Conservation (phyloP, 92 coral and sea anemone genomes). For the Bergia puertoricense region DNA sequence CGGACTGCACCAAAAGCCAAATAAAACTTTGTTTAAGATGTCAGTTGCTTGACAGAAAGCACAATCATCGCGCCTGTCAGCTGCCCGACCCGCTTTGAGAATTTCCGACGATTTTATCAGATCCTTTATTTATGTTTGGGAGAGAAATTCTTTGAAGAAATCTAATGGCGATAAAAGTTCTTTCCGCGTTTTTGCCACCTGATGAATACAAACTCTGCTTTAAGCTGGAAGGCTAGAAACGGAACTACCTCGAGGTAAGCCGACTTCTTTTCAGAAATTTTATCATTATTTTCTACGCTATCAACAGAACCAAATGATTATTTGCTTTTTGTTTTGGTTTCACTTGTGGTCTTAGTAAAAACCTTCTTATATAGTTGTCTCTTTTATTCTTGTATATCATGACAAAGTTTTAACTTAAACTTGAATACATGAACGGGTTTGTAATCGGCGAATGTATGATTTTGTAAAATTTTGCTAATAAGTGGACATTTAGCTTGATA, state of each 20-base stretch:
- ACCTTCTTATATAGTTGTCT: not conserved
- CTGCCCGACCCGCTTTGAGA: slow-evolving; percentile 3
- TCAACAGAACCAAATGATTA: slow-evolving; percentile 9
- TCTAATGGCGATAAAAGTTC: not conserved
- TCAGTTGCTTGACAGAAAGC: slow-evolving; percentile 17
- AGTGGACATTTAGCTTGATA: not conserved
- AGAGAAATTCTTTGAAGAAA: not conserved
- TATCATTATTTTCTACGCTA: not conserved
- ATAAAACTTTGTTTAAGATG: slow-evolving; percentile 12
- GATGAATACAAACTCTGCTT: not conserved
- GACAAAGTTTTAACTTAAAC: no score
- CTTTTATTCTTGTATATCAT: not conserved
- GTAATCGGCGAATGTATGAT: no score
- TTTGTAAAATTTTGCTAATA: not conserved
- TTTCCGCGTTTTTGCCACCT: not conserved
- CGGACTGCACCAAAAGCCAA: not conserved
- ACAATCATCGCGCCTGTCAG: not conserved
- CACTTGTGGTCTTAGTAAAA: not conserved
- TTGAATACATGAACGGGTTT: no score
- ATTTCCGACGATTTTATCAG: slow-evolving; percentile 6
- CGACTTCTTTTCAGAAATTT: not conserved
- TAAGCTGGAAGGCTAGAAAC: not conserved
- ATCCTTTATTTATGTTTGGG: not conserved
- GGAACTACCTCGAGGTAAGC: not conserved
- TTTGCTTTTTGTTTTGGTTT: slow-evolving; percentile 8